Evolutionary conservation across 2,888 invertebrate species (phyloP).

Genomic region (Rhagonycha lutea): DNA sequence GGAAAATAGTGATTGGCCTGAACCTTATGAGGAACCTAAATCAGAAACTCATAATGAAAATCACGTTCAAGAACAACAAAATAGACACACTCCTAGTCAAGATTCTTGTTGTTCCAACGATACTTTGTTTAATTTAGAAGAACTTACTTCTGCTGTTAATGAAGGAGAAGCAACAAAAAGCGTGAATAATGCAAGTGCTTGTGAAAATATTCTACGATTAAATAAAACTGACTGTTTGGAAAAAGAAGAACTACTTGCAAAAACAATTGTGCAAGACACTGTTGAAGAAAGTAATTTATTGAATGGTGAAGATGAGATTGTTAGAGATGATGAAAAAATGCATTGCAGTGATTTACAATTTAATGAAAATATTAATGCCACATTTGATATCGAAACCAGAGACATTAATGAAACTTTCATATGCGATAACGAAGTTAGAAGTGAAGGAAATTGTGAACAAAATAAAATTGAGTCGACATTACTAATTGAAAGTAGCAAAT

Average conservation of each 20-base stretch:
- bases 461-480: background rate
- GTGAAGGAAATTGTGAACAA: background rate
- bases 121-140: slow-evolving; percentile 66
- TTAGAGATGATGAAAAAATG: background rate
- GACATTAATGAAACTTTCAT: background rate
- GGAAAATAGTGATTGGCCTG: slow-evolving; percentile 50
- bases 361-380: background rate
- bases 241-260: background rate
- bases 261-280: background rate
- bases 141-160: slow-evolving; percentile 47
- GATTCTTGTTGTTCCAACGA: slow-evolving; percentile 70
- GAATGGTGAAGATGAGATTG: background rate
- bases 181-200: background rate
- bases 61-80: slow-evolving; percentile 45
- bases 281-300: background rate
- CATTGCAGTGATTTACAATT: background rate
- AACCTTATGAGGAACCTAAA: slow-evolving; percentile 40
- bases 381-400: background rate
- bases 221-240: background rate
- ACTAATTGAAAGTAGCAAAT: background rate
- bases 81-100: slow-evolving; percentile 61
- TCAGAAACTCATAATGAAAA: slow-evolving; percentile 56
- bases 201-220: background rate
- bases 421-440: background rate
- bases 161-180: slow-evolving; percentile 36